These are phyloP conservation scores for Andrena cerasifolii DNA, from an alignment of 1,140 invertebrate species.

Conservation along the genomic window DNA sequence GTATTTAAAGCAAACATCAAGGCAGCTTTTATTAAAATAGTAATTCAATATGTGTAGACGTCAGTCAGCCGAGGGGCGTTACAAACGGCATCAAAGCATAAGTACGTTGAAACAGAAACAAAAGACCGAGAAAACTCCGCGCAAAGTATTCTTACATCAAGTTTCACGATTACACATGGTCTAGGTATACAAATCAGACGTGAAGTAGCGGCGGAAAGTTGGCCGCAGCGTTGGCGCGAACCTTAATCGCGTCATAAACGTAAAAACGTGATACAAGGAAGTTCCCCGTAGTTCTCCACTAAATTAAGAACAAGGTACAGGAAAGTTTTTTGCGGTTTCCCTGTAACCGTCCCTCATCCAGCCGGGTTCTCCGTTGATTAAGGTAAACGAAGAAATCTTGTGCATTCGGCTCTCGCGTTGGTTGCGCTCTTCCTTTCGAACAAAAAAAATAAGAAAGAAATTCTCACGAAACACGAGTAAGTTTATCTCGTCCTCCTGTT, in stretches of 20 bases:
- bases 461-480: background rate
- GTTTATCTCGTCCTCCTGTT: background rate
- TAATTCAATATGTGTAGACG: too few species aligned
- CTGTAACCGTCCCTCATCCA: background rate
- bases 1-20: too few species aligned
- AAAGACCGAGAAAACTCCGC: background rate
- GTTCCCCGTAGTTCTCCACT: background rate
- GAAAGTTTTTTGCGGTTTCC: constrained; percentile 17
- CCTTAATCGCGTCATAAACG: constrained; percentile 3
- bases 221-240: background rate
- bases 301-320: background rate
- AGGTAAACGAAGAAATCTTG: constrained; percentile 10
- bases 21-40: too few species aligned
- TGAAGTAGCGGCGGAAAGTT: background rate
- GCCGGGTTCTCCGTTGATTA: background rate
- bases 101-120: background rate
- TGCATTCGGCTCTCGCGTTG: background rate
- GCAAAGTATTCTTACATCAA: background rate
- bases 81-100: too few species aligned
- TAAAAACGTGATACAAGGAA: constrained; percentile 1
- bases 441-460: background rate
- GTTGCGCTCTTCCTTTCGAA: background rate
- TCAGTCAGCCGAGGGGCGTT: too few species aligned
- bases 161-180: background rate
- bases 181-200: background rate